Evolutionary conservation across 92 coral and sea anemone genomes (phyloP).

Genomic region (Heliopora coerulea): DNA sequence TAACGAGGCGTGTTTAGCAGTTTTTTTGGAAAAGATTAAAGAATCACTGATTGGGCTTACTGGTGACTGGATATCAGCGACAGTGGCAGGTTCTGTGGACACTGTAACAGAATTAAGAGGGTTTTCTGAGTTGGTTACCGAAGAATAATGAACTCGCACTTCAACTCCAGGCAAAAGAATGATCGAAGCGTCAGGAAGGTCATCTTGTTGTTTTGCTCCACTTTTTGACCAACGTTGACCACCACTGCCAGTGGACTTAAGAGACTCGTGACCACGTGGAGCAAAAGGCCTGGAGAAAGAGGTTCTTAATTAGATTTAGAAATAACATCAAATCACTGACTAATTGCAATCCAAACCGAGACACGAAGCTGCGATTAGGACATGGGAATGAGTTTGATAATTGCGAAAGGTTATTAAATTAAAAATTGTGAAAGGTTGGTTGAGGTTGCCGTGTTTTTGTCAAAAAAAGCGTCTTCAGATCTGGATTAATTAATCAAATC

Average conservation of each 20-base stretch:
- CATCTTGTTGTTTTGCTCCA: slow-evolving; percentile 57
- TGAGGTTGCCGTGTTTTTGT: no score
- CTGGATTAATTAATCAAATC: no score
- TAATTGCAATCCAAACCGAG: no score
- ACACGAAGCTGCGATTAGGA: no score
- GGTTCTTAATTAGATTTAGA: background rate
- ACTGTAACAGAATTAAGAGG: background rate
- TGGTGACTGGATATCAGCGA: background rate
- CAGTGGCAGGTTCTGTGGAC: background rate
- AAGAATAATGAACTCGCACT: slow-evolving; percentile 85
- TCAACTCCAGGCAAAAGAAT: slow-evolving; percentile 90
- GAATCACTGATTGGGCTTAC: background rate
- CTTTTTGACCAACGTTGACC: slow-evolving; percentile 69
- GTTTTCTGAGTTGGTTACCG: slow-evolving; percentile 70
- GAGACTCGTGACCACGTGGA: slow-evolving; percentile 16
- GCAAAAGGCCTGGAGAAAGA: background rate
- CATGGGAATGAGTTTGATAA: no score
- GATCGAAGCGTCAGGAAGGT: slow-evolving; percentile 72
- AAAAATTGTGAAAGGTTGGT: no score
- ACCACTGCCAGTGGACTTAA: slow-evolving; percentile 29
- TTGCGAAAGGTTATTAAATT: no score
- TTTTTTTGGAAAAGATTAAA: slow-evolving; percentile 45
- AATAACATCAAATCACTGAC: no score
- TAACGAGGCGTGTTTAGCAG: slow-evolving; percentile 79
- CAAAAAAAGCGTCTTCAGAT: no score